phyloP scores from a whole-genome alignment of 2,797 vertebrate genomes.

The Macropodus opercularis region DNA sequence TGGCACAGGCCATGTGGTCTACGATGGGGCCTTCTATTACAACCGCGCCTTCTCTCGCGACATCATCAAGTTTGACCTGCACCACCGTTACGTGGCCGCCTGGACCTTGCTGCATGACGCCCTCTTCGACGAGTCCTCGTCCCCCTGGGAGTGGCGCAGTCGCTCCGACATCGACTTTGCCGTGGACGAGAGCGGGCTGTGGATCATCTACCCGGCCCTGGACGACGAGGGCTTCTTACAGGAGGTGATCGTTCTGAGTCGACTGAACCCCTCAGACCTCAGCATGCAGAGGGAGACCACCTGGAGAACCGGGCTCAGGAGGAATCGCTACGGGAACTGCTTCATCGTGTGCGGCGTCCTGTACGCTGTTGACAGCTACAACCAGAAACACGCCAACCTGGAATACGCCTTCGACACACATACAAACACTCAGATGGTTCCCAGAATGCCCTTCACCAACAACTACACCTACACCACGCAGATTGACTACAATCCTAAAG shows the following conservation, averaged over 20 bases:
- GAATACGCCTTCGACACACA: conserved; percentile 98
- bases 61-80: conserved; percentile 96
- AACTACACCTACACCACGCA: conserved; percentile 94
- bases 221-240: conserved; percentile 92
- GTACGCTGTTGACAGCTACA: conserved; percentile 93
- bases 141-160: conserved; percentile 90
- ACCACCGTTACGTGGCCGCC: conserved; percentile 87
- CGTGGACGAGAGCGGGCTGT: conserved; percentile 94
- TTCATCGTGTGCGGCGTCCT: conserved; percentile 96
- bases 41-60: conserved; percentile 97
- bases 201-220: conserved; percentile 94
- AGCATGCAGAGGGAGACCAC: conserved; percentile 94
- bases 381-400: conserved; percentile 89
- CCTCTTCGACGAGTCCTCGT: conserved; percentile 87
- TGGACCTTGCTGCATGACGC: conserved; percentile 96
- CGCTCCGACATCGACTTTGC: conserved; percentile 93
- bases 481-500: conserved; percentile 98
- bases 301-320: conserved; percentile 92
- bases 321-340: conserved; percentile 92
- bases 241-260: conserved; percentile 94
- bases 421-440: conserved; percentile 96
- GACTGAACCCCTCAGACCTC: conserved; percentile 89
- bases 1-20: conserved; percentile 94
- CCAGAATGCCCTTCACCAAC: conserved; percentile 93
- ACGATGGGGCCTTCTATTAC: conserved; percentile 93